Evolutionary conservation across 1,140 invertebrate species (phyloP).

Genomic region (Neodiprion virginianus): DNA sequence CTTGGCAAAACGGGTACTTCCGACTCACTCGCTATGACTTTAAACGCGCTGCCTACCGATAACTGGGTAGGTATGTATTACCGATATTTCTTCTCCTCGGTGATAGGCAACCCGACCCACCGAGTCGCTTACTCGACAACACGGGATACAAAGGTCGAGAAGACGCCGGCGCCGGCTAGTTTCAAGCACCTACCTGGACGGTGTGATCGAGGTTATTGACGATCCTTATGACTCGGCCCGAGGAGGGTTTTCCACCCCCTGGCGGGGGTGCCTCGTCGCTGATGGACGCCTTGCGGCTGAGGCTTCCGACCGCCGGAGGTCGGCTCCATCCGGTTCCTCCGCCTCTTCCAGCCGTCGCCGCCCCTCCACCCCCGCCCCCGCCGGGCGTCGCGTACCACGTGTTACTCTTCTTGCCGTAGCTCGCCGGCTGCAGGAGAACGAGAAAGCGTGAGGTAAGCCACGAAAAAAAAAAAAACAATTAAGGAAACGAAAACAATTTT

Average conservation of each 20-base stretch:
- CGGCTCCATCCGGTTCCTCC: conserved; percentile 70
- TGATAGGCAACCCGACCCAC: too few species aligned
- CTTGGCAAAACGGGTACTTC: too few species aligned
- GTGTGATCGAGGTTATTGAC: conserved; percentile 92
- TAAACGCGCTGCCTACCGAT: too few species aligned
- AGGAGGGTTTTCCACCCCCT: conserved; percentile 75
- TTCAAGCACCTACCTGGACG: conserved; percentile 72
- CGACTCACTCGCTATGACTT: too few species aligned
- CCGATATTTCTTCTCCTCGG: too few species aligned
- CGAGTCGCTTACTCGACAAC: too few species aligned
- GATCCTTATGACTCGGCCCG: conserved; percentile 86
- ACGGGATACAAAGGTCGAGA: too few species aligned
- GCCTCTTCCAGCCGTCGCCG: conserved; percentile 54
- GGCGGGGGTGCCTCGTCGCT: conserved; percentile 71
- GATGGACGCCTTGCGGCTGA: conserved; percentile 65
- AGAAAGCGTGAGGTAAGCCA: neutral
- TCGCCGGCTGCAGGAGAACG: conserved; percentile 69
- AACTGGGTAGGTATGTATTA: too few species aligned
- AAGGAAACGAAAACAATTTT: neutral
- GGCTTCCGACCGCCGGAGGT: conserved; percentile 76
- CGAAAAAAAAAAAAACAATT: conserved; percentile 20
- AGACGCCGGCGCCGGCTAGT: too few species aligned
- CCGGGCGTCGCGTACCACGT: conserved; percentile 79
- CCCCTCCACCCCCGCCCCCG: conserved; percentile 60
- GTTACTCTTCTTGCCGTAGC: conserved; percentile 87